Evolutionary conservation across 2,888 invertebrate species (phyloP).

Genomic region (Ectemnius cavifrons): DNA sequence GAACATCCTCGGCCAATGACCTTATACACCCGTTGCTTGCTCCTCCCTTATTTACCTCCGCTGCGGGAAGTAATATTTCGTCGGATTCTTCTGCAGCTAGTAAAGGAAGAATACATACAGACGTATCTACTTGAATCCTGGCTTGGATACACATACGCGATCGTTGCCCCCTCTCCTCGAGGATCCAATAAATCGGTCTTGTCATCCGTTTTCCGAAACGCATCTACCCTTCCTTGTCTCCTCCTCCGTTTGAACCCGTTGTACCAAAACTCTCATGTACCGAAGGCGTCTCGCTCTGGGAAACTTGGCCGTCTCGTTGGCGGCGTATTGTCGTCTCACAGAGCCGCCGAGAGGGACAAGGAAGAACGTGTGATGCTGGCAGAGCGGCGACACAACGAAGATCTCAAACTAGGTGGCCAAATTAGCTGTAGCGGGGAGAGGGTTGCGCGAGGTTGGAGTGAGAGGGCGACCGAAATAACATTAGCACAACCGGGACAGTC

Average conservation of each 20-base stretch:
- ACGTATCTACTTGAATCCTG: conserved; percentile 40
- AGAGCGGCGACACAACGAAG: neutral
- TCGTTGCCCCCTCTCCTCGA: conserved; percentile 39
- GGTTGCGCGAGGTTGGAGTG: too few species aligned
- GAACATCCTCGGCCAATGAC: neutral
- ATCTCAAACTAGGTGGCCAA: neutral
- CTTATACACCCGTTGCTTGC: too few species aligned
- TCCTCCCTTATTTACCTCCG: conserved; percentile 12
- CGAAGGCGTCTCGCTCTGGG: too few species aligned
- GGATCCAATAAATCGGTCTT: conserved; percentile 54
- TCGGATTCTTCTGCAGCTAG: conserved; percentile 2
- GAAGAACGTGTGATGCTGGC: neutral
- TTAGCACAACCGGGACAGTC: conserved; percentile 17
- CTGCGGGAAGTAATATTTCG: conserved; percentile 2
- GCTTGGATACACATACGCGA: conserved; percentile 26
- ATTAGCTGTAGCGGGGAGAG: neutral
- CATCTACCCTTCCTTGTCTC: conserved; percentile 21
- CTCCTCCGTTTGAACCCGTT: conserved; percentile 19
- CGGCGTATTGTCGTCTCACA: conserved; percentile 19
- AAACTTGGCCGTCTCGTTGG: conserved; percentile 9
- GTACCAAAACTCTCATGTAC: neutral
- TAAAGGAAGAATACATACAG: conserved; percentile 10
- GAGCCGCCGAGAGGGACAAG: conserved; percentile 3
- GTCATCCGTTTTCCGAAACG: conserved; percentile 38
- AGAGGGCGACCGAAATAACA: conserved; percentile 27